These are phyloP conservation scores for Triplophysa rosa DNA, from an alignment of 2,113 vertebrate genomes.

Conservation along the genomic window DNA sequence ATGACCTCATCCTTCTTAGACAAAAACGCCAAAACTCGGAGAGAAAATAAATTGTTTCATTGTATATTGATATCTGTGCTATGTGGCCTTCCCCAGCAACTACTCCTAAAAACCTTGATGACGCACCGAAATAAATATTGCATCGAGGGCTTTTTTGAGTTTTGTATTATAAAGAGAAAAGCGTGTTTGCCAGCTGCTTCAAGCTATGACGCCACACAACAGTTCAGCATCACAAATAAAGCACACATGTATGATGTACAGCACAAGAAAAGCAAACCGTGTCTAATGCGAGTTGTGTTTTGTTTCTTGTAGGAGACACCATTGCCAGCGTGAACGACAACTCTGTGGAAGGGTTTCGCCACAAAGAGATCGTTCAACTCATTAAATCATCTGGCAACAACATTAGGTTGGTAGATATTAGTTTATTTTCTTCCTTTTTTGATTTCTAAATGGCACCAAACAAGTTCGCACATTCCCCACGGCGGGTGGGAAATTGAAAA, in stretches of 20 bases:
- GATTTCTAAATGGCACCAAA: background rate
- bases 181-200: background rate
- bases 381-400: slow-evolving; percentile 85
- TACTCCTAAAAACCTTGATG: no score
- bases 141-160: background rate
- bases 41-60: slow-evolving; percentile 43
- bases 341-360: slow-evolving; percentile 82
- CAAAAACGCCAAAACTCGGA: slow-evolving; percentile 36
- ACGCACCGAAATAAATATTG: background rate
- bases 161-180: background rate
- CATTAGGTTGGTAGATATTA: slow-evolving; percentile 75
- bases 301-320: slow-evolving; percentile 81
- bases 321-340: slow-evolving; percentile 87
- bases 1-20: slow-evolving; percentile 58
- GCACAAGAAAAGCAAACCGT: background rate
- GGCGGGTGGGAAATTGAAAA: background rate
- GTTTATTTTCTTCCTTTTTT: background rate
- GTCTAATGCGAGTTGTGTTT: background rate
- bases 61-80: slow-evolving; percentile 8
- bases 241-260: no score
- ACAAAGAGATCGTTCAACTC: slow-evolving; percentile 93
- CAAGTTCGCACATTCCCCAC: background rate
- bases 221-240: background rate
- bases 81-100: no score
- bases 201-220: background rate